Evolutionary conservation across 2,888 invertebrate genomes (phyloP).

Genomic region (Ferrisia virgata): DNA sequence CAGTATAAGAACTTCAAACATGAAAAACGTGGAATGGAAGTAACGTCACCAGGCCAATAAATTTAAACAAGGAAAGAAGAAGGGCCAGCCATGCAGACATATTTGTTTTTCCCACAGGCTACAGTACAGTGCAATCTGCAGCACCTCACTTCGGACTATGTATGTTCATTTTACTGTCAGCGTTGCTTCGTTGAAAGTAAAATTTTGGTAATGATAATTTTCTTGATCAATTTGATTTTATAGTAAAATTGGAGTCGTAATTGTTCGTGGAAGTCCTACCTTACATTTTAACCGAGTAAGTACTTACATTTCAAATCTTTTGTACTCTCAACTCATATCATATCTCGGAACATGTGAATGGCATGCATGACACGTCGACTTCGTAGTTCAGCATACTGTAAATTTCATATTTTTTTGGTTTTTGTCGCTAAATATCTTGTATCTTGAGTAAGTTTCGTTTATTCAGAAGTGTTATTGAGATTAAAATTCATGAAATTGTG

Average conservation of each 20-base stretch:
- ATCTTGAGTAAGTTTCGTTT: background rate
- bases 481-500: background rate
- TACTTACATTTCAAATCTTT: background rate
- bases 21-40: too few relatives aligned
- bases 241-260: constrained; percentile 18
- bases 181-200: constrained; percentile 33
- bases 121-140: background rate
- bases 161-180: constrained; percentile 25
- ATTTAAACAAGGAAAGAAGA: background rate
- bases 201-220: constrained; percentile 40
- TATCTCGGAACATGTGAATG: constrained; percentile 31
- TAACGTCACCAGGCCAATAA: background rate
- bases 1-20: too few relatives aligned
- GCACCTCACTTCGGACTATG: constrained; percentile 19
- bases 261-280: background rate
- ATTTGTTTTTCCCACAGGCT: constrained; percentile 14
- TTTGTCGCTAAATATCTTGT: background rate
- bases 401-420: background rate
- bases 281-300: constrained; percentile 30
- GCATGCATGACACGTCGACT: constrained; percentile 43
- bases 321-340: background rate
- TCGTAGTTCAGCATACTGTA: background rate
- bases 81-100: constrained; percentile 20
- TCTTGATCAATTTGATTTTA: background rate
- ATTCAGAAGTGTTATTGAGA: background rate